Percentiles rank a stretch among this genome's conserved stretches.
These are phyloP conservation scores for Yasuhikotakia modesta DNA, from an alignment of 2,797 vertebrate species.

Conservation along the genomic window DNA sequence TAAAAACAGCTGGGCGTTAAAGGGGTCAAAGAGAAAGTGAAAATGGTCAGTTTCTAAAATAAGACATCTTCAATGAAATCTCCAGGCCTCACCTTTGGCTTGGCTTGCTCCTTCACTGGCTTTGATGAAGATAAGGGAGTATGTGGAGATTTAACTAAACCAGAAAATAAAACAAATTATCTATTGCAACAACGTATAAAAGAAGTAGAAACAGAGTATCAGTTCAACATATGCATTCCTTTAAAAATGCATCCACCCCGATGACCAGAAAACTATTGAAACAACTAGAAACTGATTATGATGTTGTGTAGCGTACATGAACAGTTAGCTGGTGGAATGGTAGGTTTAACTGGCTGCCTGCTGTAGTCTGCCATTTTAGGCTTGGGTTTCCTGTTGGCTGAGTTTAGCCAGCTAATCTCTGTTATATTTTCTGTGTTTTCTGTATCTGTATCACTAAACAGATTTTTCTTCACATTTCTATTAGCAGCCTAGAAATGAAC, in stretches of 20 bases:
- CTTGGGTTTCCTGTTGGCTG: conserved; percentile 80
- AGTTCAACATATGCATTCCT: neutral
- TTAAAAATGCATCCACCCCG: neutral
- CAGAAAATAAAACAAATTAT: conserved; percentile 16
- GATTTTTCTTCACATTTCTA: conserved; percentile 76
- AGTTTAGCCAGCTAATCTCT: conserved; percentile 87
- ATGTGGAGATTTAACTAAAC: conserved; percentile 64
- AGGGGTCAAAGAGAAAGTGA: neutral
- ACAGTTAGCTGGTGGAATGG: conserved; percentile 33
- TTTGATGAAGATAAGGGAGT: conserved; percentile 55
- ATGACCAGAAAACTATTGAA: neutral
- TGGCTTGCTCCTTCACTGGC: conserved; percentile 51
- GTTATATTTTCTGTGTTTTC: conserved; percentile 81
- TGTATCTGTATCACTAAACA: conserved; percentile 90
- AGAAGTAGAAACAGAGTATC: neutral
- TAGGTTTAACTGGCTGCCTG: conserved; percentile 70
- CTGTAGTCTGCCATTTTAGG: conserved; percentile 80
- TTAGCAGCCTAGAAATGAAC: conserved; percentile 56
- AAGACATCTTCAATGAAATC: neutral
- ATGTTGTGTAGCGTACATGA: conserved; percentile 62
- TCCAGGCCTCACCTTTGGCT: conserved; percentile 62
- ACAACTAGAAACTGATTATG: neutral
- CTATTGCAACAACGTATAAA: neutral
- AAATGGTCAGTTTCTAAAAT: neutral
- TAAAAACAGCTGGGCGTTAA: neutral